Percentiles rank a stretch among this genome's conserved stretches.
These are phyloP conservation scores for Gerris lacustris DNA, from an alignment of 2,888 invertebrate species.

Conservation along the genomic window DNA sequence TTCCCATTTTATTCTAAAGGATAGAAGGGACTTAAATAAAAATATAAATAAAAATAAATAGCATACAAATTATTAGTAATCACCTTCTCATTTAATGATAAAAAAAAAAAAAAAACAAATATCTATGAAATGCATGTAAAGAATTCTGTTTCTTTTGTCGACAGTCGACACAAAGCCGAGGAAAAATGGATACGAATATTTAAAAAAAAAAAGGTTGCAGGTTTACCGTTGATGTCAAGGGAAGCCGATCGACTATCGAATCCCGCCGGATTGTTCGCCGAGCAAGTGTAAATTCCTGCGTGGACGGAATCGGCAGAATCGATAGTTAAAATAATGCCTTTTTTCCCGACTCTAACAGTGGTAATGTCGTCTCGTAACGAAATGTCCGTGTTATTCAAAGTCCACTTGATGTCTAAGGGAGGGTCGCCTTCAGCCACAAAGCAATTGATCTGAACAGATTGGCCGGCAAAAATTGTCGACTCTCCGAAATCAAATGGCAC, in stretches of 20 bases:
- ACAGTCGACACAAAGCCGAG: no score
- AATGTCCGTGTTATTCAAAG: conserved; percentile 44
- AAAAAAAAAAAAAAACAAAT: no score
- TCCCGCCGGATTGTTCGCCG: conserved; percentile 55
- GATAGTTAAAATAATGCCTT: conserved; percentile 31
- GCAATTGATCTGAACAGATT: conserved; percentile 59
- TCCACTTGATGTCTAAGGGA: conserved; percentile 34
- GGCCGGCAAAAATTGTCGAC: conserved; percentile 39
- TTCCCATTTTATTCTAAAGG: no score
- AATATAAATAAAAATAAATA: no score
- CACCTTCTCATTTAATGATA: no score
- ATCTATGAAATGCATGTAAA: no score
- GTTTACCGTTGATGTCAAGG: conserved; percentile 40
- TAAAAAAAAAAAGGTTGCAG: no score
- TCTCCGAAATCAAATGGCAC: no score
- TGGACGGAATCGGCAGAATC: conserved; percentile 21
- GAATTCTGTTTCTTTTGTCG: no score
- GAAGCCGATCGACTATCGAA: conserved; percentile 50
- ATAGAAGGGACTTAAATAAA: no score
- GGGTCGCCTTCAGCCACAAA: conserved; percentile 40
- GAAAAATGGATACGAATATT: no score
- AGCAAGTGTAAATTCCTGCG: conserved; percentile 57
- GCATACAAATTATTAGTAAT: no score
- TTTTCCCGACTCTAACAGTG: conserved; percentile 24
- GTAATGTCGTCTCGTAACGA: conserved; percentile 23